A percentile compares a stretch with the other conserved stretches of the same genome.
phyloP scores from a whole-genome alignment of 2,113 vertebrate genomes.

The Melanerpes aurifrons region DNA sequence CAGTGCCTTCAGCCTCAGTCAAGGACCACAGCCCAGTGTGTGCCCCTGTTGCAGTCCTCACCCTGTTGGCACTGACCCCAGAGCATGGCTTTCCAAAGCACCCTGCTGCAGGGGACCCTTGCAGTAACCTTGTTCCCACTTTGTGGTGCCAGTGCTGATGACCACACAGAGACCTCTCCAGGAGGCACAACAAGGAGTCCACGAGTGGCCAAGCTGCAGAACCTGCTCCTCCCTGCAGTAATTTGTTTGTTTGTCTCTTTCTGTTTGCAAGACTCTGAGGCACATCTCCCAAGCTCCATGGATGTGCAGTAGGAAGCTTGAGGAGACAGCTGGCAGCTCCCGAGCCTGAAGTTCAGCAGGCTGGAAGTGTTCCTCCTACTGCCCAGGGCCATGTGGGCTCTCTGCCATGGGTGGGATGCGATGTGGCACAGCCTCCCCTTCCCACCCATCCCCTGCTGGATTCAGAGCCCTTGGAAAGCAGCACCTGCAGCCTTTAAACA shows the following conservation, averaged over 20 bases:
- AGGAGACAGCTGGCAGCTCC: accelerated
- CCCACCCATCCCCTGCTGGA: accelerated
- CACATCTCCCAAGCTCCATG: neutral
- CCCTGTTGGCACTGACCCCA: neutral
- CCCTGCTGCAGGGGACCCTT: neutral
- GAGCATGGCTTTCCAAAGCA: neutral
- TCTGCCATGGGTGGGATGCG: accelerated
- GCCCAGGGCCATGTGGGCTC: accelerated
- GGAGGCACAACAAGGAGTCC: neutral
- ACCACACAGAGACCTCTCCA: slow-evolving; percentile 28
- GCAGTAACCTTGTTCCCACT: neutral
- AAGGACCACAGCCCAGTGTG: neutral
- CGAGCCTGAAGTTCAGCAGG: neutral
- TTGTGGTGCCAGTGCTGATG: slow-evolving; percentile 32
- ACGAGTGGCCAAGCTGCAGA: neutral
- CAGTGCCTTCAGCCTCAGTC: neutral
- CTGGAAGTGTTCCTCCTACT: neutral
- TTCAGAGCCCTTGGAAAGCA: neutral
- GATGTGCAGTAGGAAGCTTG: neutral
- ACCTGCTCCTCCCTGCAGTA: neutral
- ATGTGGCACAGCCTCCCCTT: accelerated
- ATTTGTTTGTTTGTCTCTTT: neutral
- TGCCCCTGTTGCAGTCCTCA: neutral
- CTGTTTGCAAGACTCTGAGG: neutral
- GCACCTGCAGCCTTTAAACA: accelerated